Conservation (phyloP, 2,113 vertebrate species). For the Rissa tridactyla region DNA sequence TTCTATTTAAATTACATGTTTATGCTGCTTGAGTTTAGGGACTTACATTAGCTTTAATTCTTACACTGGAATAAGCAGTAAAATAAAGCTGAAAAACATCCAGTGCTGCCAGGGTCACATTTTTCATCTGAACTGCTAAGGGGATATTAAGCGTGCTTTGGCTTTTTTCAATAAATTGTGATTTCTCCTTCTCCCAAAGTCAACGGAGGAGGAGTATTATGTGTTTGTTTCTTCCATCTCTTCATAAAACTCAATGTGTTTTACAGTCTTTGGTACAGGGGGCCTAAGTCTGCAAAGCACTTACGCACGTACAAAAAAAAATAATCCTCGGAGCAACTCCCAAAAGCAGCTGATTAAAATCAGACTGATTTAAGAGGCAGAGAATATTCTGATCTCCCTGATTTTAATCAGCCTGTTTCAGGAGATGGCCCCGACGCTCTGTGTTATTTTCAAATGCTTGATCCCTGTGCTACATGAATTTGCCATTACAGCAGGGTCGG, state of each 20-base stretch:
- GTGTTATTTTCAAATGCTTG: neutral
- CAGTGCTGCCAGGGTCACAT: neutral
- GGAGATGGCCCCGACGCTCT: neutral
- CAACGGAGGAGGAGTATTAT: neutral
- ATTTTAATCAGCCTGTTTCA: constrained; percentile 25
- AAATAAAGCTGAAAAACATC: constrained; percentile 9
- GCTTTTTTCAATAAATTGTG: neutral
- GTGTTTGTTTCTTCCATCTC: neutral
- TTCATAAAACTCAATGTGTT: neutral
- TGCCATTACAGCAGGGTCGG: neutral
- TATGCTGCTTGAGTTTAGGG: neutral
- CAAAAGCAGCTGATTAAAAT: neutral
- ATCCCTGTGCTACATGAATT: neutral
- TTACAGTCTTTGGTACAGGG: neutral
- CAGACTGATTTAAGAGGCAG: constrained; percentile 14
- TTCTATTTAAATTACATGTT: neutral
- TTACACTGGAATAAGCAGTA: neutral
- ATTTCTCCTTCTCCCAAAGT: neutral
- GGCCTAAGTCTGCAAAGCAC: neutral
- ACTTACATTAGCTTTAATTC: neutral
- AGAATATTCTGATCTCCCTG: neutral
- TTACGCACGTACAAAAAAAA: rapidly evolving
- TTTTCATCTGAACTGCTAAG: constrained; percentile 7
- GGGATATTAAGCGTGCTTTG: neutral
- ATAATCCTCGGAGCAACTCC: neutral